Conservation (phyloP, 2,113 vertebrate species). For the Hyperopisus bebe region DNA sequence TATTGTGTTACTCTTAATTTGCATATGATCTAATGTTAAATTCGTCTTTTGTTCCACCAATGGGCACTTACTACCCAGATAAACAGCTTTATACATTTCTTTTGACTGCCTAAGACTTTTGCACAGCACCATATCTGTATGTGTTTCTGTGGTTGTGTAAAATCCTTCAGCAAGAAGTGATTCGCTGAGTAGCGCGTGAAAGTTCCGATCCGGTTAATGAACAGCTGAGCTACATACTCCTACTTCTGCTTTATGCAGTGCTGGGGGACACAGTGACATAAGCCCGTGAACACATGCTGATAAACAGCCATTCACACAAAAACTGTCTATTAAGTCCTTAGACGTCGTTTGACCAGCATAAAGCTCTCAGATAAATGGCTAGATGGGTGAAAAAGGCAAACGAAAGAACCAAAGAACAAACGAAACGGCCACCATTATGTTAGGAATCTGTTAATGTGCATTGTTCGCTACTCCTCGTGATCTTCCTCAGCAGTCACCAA, state of each 20-base stretch:
- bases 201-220: background rate
- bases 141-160: background rate
- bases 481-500: background rate
- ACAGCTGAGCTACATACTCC: constrained; percentile 29
- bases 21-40: background rate
- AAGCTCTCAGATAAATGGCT: background rate
- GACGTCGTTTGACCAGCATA: background rate
- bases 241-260: constrained; percentile 31
- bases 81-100: background rate
- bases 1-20: background rate
- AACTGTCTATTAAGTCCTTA: background rate
- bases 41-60: background rate
- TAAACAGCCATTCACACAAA: background rate
- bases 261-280: constrained; percentile 6
- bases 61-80: background rate
- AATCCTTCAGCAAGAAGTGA: background rate
- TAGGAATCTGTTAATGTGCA: background rate
- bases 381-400: background rate
- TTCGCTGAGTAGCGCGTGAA: background rate
- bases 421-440: background rate
- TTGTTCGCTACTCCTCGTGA: background rate
- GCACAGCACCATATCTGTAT: background rate
- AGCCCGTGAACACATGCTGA: constrained; percentile 29
- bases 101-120: background rate
- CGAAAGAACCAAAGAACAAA: background rate